These are phyloP conservation scores for Prunella fulvescens DNA, from an alignment of 2,113 vertebrate genomes.

Conservation along the genomic window DNA sequence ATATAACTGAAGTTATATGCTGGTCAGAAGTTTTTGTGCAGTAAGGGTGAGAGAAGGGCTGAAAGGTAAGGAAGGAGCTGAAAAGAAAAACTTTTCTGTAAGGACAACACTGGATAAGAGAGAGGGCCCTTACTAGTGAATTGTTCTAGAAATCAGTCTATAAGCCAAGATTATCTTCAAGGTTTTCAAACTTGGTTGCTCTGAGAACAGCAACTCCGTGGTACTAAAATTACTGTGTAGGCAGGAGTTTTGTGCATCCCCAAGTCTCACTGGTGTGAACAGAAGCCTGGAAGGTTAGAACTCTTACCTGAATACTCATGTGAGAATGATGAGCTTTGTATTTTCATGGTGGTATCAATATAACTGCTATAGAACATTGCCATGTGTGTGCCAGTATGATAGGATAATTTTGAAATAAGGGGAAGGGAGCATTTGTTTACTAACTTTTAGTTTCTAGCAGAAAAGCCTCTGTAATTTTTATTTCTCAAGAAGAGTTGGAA, in stretches of 20 bases:
- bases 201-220: background rate
- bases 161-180: background rate
- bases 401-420: background rate
- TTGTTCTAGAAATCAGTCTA: background rate
- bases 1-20: background rate
- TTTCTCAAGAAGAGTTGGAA: background rate
- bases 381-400: background rate
- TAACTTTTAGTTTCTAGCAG: background rate
- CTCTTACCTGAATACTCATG: background rate
- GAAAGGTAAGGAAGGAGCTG: background rate
- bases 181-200: background rate
- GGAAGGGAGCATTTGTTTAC: background rate
- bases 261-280: background rate
- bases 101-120: background rate
- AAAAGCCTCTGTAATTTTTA: background rate
- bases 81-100: background rate
- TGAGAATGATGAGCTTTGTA: background rate
- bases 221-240: background rate
- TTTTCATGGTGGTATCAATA: background rate
- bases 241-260: background rate
- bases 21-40: background rate
- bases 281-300: background rate
- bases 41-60: background rate
- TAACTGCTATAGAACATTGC: background rate
- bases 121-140: background rate